These are phyloP conservation scores for Platichthys stellatus DNA, from an alignment of 2,113 vertebrate genomes.

Conservation along the genomic window DNA sequence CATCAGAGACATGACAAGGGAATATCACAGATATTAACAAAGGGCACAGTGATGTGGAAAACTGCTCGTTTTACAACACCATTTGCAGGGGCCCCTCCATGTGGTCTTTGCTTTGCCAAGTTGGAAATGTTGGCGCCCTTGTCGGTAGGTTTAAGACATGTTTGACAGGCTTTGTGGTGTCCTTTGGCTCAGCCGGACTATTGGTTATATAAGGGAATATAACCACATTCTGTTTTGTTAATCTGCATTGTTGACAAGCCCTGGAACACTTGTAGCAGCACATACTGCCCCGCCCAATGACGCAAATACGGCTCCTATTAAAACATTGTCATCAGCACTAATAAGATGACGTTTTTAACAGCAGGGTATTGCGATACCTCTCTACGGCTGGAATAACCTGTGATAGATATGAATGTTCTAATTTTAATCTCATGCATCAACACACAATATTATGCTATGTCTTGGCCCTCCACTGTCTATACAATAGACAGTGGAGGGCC, in stretches of 20 bases:
- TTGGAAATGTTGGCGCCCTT: background rate
- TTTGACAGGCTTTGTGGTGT: background rate
- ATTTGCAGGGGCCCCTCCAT: conserved; percentile 10
- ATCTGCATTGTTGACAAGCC: background rate
- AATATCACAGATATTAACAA: conserved; percentile 21
- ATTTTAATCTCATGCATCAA: background rate
- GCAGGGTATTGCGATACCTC: no score
- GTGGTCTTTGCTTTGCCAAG: background rate
- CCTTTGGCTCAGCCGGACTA: background rate
- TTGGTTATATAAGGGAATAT: background rate
- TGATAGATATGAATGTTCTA: no score
- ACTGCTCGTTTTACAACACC: conserved; percentile 22
- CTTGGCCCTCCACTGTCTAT: no score
- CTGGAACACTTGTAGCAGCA: background rate
- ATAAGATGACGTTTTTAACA: background rate
- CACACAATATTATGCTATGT: background rate
- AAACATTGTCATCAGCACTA: background rate
- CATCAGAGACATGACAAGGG: conserved; percentile 27
- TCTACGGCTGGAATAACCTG: no score
- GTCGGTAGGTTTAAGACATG: background rate
- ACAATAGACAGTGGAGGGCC: background rate
- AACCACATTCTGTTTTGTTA: background rate
- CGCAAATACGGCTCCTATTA: background rate
- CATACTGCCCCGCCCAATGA: background rate
- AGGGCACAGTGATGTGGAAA: conserved; percentile 44